Conservation (phyloP, 2,113 vertebrate genomes). For the Trochalopteron elliotii region DNA sequence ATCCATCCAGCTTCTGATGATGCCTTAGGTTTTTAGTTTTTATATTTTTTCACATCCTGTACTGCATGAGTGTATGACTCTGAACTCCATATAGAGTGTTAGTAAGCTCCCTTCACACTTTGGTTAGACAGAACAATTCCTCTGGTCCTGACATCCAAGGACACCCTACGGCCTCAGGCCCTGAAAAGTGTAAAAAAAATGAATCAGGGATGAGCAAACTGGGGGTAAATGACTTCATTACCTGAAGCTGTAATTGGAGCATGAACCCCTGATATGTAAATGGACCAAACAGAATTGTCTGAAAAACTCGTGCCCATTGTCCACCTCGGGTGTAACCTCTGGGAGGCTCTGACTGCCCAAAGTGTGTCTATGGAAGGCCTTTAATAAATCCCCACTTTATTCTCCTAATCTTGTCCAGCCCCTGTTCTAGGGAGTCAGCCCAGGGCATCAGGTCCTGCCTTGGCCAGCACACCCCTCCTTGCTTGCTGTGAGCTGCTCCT, state of each 20-base stretch:
- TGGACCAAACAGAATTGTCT: not conserved
- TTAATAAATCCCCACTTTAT: not conserved
- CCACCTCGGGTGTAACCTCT: not conserved
- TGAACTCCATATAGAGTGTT: too few species aligned
- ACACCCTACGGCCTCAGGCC: not conserved
- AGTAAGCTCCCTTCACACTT: not conserved
- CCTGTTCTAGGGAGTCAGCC: accelerated
- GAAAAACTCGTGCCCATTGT: not conserved
- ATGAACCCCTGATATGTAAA: not conserved
- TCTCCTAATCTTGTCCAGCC: accelerated
- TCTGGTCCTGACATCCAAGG: not conserved
- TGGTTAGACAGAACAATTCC: not conserved
- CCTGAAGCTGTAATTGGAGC: not conserved
- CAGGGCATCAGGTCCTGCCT: not conserved
- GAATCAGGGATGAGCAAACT: not conserved
- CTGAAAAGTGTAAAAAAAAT: not conserved
- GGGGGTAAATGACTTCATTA: not conserved
- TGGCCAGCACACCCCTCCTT: not conserved
- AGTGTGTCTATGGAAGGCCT: not conserved
- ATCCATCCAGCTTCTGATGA: not conserved
- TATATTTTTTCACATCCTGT: not conserved
- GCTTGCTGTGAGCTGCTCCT: not conserved
- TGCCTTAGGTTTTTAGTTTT: not conserved
- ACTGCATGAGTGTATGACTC: not conserved
- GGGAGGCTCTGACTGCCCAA: not conserved